phyloP scores from a whole-genome alignment of 1,140 invertebrate species.

The Drosophila equinoxialis region DNA sequence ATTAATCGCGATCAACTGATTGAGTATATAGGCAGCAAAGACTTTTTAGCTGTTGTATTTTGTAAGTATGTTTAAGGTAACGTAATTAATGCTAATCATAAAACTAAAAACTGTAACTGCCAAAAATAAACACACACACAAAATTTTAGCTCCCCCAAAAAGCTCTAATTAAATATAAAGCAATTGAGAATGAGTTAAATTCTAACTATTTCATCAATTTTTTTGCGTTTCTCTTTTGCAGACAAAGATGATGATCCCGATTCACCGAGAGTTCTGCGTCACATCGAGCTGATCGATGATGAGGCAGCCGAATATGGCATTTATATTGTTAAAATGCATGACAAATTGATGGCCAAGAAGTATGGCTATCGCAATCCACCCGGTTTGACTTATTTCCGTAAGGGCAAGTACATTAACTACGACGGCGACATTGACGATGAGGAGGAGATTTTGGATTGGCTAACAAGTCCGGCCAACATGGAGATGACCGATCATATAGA shows the following conservation, averaged over 20 bases:
- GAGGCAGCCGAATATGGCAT: slow-evolving; percentile 96
- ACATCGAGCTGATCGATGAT: slow-evolving; percentile 95
- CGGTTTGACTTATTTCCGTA: slow-evolving; percentile 95
- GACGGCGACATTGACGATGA: slow-evolving; percentile 96
- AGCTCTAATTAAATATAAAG: not conserved
- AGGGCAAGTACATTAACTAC: slow-evolving; percentile 95
- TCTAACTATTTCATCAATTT: not conserved
- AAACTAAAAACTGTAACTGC: slow-evolving; percentile 83
- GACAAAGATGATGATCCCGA: slow-evolving; percentile 93
- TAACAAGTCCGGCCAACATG: slow-evolving; percentile 97
- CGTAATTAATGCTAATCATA: slow-evolving; percentile 29
- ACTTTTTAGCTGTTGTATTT: slow-evolving; percentile 96
- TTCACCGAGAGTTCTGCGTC: slow-evolving; percentile 89
- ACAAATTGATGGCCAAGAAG: slow-evolving; percentile 96
- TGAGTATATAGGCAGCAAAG: slow-evolving; percentile 94
- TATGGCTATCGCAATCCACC: slow-evolving; percentile 95
- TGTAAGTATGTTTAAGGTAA: slow-evolving; percentile 88
- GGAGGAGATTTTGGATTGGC: slow-evolving; percentile 96
- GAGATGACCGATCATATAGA: slow-evolving; percentile 97
- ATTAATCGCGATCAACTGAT: slow-evolving; percentile 92
- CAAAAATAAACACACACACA: slow-evolving; percentile 35
- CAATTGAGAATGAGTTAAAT: not conserved
- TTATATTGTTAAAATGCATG: slow-evolving; percentile 94
- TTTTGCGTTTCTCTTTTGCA: slow-evolving; percentile 77
- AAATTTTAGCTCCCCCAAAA: slow-evolving; percentile 9